Conservation (phyloP, 1,140 invertebrate genomes). For the Drosophila truncata region DNA sequence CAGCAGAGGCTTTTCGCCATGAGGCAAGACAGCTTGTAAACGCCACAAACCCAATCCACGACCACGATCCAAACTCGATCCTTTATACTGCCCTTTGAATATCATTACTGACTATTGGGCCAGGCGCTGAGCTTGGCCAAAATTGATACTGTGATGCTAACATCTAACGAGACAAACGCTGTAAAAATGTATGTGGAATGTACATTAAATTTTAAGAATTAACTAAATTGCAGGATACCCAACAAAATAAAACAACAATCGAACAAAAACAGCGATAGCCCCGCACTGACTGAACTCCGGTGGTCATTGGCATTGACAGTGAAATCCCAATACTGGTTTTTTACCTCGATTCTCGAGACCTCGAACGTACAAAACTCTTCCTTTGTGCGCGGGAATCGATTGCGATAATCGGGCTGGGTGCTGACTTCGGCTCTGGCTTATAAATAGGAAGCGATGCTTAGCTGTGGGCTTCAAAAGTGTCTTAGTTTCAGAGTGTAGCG, state of each 20-base stretch:
- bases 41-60: not conserved
- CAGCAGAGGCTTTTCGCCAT: slow-evolving; percentile 50
- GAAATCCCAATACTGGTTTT: slow-evolving; percentile 25
- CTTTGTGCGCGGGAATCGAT: slow-evolving; percentile 14
- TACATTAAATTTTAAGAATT: slow-evolving; percentile 24
- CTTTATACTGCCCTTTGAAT: slow-evolving; percentile 4
- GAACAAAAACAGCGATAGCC: slow-evolving; percentile 5
- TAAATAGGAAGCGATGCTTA: slow-evolving; percentile 11
- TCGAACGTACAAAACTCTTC: slow-evolving; percentile 6
- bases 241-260: slow-evolving; percentile 28
- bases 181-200: slow-evolving; percentile 29
- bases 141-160: slow-evolving; percentile 46
- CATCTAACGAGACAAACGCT: slow-evolving; percentile 3
- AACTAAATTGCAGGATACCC: slow-evolving; percentile 19
- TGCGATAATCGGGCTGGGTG: slow-evolving; percentile 8
- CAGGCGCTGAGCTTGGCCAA: not conserved
- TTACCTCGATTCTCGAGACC: not conserved
- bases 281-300: not conserved
- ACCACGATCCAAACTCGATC: not conserved
- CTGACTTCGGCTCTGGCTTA: slow-evolving; percentile 5
- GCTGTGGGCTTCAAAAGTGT: slow-evolving; percentile 8
- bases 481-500: slow-evolving; percentile 5
- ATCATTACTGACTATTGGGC: slow-evolving; percentile 10
- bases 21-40: slow-evolving; percentile 53
- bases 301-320: slow-evolving; percentile 4